Base-by-base conservation (phyloP, 1,140 invertebrate genomes). In the Zaprionus davidi region DNA sequence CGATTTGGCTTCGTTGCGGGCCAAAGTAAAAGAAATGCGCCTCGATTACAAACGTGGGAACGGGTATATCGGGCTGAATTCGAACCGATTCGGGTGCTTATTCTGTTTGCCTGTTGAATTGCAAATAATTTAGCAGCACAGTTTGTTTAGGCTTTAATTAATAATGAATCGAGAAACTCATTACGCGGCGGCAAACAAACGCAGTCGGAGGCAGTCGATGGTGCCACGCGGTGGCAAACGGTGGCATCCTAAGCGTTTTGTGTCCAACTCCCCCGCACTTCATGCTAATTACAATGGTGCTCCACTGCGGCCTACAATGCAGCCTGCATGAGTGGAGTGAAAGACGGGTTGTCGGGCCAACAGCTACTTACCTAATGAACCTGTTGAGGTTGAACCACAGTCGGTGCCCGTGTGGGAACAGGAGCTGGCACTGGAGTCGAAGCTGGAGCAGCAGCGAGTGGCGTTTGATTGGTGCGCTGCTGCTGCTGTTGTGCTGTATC, bases 61-160 rank as follows among this genome's bases (percentile, higher is more conserved):
- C 0, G 3, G 51, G 24, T 24, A 22, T 9, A 58, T 69, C 20
- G 58, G n/a, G 20, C 13, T 9, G 15, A 41, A 64, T 76, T 76
- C 38, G 38, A 41, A 17, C n/a, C n/a, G 41, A 77, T 81, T 81
- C 26, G 22, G 22, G 22, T 68, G 77, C 64, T 87, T 67, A 38
- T 57, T 59, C 53, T 63, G 81, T 71, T 67, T 73, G 71, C 72
- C 65, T 71, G 75, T 82, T 82, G 86, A 83, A 82, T 82, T 90
- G 85, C 88, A 85, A 85, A 90, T 90, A 90, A 90, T 85, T 90
- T 82, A 76, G 76, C 78, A 58, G 41, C 58, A 5, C 66, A 82
- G 85, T 90, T 90, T 90, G 81, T 81, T 90, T 90, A 90, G 85
- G 85, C 82, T 90, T 90, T 90, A 90, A 90, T 90, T 90, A 90